Conservation (phyloP, 1,140 invertebrate genomes). For the Lysiphlebus fabarum region DNA sequence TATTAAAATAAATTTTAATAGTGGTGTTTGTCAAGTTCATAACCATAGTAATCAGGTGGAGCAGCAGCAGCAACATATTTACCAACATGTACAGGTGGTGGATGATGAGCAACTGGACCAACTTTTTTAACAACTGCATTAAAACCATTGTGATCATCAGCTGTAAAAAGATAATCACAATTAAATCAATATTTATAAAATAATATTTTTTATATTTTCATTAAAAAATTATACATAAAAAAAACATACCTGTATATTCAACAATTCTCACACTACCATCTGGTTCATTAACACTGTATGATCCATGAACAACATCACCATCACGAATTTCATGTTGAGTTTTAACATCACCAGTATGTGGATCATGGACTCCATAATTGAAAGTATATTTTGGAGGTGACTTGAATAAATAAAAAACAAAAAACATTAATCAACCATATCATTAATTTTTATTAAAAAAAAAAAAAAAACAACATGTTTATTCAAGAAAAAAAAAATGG, state of each 20-base stretch:
- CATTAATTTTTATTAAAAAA: constrained; percentile 6
- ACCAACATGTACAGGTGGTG: constrained; percentile 39
- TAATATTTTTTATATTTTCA: too few relatives aligned
- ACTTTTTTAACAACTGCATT: constrained; percentile 57
- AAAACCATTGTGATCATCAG: constrained; percentile 57
- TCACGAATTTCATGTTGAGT: constrained; percentile 57
- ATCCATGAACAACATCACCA: constrained; percentile 57
- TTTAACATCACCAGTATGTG: constrained; percentile 57
- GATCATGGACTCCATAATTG: constrained; percentile 57
- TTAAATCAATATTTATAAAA: too few relatives aligned
- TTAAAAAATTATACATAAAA: too few relatives aligned
- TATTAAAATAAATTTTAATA: constrained; percentile 21
- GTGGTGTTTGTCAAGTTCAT: constrained; percentile 49
- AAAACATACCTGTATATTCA: constrained; percentile 42
- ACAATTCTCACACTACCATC: constrained; percentile 57
- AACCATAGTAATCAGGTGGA: constrained; percentile 47
- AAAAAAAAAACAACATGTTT: constrained; percentile 2
- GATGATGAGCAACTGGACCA: constrained; percentile 47
- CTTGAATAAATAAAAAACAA: constrained; percentile 35
- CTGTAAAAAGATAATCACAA: constrained; percentile 29
- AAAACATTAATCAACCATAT: constrained; percentile 5
- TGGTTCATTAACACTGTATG: constrained; percentile 56
- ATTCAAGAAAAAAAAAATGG: too few relatives aligned
- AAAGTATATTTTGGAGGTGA: constrained; percentile 55
- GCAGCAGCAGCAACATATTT: constrained; percentile 41